phyloP scores from a whole-genome alignment of 2,888 invertebrate species.

The Schizaphis graminum region DNA sequence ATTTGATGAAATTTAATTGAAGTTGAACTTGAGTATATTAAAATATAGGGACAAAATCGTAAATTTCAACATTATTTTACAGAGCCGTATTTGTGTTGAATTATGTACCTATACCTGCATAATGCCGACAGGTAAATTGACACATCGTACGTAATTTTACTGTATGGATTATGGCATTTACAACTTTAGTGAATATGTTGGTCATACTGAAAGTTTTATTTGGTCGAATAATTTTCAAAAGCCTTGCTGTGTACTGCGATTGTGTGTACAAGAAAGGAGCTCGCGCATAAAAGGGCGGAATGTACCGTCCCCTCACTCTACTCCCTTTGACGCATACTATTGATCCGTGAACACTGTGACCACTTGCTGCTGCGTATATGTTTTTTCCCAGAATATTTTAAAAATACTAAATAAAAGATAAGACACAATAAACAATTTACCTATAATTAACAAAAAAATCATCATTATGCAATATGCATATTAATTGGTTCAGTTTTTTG shows the following conservation, averaged over 20 bases:
- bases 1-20: neutral
- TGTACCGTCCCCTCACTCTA: constrained; percentile 13
- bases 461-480: neutral
- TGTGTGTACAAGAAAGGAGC: constrained; percentile 20
- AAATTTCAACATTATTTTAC: neutral
- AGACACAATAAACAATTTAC: neutral
- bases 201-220: constrained; percentile 32
- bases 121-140: neutral
- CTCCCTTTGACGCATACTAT: constrained; percentile 56
- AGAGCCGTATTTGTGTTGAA: neutral
- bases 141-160: too few relatives aligned
- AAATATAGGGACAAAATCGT: too few relatives aligned
- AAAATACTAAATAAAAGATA: constrained; percentile 44
- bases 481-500: neutral
- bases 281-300: constrained; percentile 62
- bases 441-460: neutral
- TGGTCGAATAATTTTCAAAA: constrained; percentile 44
- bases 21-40: neutral
- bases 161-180: neutral
- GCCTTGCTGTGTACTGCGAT: neutral
- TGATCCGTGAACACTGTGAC: constrained; percentile 60
- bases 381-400: neutral
- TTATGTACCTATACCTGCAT: neutral
- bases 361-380: constrained; percentile 63
- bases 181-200: constrained; percentile 11